phyloP scores from a whole-genome alignment of 2,888 invertebrate genomes.

The Gortyna flavago region DNA sequence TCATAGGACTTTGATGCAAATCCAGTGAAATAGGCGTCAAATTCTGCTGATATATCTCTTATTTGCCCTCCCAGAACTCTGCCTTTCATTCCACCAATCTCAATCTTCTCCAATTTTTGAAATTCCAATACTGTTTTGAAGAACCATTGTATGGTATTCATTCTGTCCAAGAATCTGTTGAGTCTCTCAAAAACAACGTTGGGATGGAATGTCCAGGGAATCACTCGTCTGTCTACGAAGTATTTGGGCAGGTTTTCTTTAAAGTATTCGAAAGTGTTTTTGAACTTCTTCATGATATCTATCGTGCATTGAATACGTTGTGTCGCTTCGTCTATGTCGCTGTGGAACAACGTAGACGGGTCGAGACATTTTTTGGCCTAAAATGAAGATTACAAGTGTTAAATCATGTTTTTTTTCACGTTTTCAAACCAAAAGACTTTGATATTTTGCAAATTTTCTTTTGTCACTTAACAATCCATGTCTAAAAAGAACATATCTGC shows the following conservation, averaged over 20 bases:
- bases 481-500: background rate
- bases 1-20: slow-evolving; percentile 96
- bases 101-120: slow-evolving; percentile 98
- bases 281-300: slow-evolving; percentile 91
- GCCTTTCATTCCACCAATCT: slow-evolving; percentile 97
- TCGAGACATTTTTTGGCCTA: slow-evolving; percentile 97
- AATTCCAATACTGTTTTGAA: slow-evolving; percentile 98
- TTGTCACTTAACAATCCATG: background rate
- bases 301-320: slow-evolving; percentile 94
- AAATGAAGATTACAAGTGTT: slow-evolving; percentile 69
- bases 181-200: slow-evolving; percentile 95
- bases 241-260: slow-evolving; percentile 92
- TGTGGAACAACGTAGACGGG: slow-evolving; percentile 97
- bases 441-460: background rate
- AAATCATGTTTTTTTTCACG: background rate
- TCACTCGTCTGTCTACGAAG: slow-evolving; percentile 90
- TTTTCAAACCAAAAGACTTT: background rate
- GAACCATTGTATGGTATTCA: slow-evolving; percentile 95
- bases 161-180: slow-evolving; percentile 93
- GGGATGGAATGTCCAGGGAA: slow-evolving; percentile 95
- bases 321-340: slow-evolving; percentile 98
- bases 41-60: slow-evolving; percentile 94
- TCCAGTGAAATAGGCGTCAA: slow-evolving; percentile 94
- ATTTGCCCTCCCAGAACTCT: slow-evolving; percentile 94
- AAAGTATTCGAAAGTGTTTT: slow-evolving; percentile 92